Base-by-base conservation (phyloP, 2,113 vertebrate genomes). In the Ictidomys tridecemlineatus region DNA sequence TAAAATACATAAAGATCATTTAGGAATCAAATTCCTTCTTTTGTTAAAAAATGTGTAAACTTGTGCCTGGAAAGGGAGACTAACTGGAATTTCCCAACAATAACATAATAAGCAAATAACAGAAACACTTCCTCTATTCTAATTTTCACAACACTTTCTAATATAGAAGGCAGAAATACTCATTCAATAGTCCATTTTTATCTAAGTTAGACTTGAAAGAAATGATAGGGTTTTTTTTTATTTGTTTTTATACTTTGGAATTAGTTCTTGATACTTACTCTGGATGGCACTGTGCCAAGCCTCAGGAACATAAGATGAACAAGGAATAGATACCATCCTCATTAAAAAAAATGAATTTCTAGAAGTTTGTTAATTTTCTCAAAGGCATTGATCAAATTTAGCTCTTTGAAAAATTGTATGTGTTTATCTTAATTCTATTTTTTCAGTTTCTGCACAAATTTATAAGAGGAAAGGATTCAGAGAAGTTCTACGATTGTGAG, bases 1-100 rank as follows among this genome's bases (percentile, higher is more conserved):
- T 85, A 85, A 58, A n/a, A 95, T 32, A 73, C 4, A 53, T 18
- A n/a, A 79, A 87, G 20, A 80, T 78, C 0, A 39, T 63, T 91
- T 17, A 82, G 1, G 8, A 79, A 61, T 80, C 22, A 77, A 63
- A 63, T 58, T 8, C 2, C 56, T 69, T 85, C 42, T 76, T 63
- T 85, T 97, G 90, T 26, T 30, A 63, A 56, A 73, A 89, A n/a
- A 95, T 45, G 17, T 80, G 30, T 82, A n/a, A 78, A 67, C 39
- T 77, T 74, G 26, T 42, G 4, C 9, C 37, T 70, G 14, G 9
- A 8, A 78, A 87, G 9, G 76, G 53, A 78, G 34, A 45, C 13
- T 80, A 77, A 45, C 73, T 70, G 24, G 89, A 77, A 87, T 63
- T 91, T 88, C 17, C 13, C 0, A 73, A 12, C 8, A 56, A 70